Base-by-base conservation (phyloP, 2,888 invertebrate species). In the Gymnosoma rotundatum region DNA sequence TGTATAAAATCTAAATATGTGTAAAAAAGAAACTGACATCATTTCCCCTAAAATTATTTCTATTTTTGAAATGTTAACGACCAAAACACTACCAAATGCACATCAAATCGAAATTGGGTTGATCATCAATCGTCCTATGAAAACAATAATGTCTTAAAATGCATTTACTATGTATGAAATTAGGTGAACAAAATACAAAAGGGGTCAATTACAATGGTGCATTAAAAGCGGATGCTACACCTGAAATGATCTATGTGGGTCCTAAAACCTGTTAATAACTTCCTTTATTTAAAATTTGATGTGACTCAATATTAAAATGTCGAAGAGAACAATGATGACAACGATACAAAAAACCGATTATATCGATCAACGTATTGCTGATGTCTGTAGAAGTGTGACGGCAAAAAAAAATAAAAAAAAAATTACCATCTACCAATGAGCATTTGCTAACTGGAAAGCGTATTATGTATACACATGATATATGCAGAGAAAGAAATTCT, bases 41-140 rank as follows among this genome's bases (percentile, higher is more conserved):
- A 80, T 84, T 84, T 84, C 60, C 84, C 78, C 81, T 82, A 64
- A 78, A 84, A 84, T 84, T 84, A 61, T 84, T 78, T 84, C 84
- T 81, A 84, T 84, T 84, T 81, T 74, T 84, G 64, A 81, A 84
- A 74, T 81, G 73, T 81, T 74, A 81, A 78, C 84, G 84, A 81
- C 81, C 84, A 78, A 84, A 80, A 74, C 36, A 75, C 50, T 80
- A 78, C 75, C 79, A 64, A 83, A 78, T 78, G 84, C 84, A 74
- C 73, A 73, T 78, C 78, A 78, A 81, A 80, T 79, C 60, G 48
- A 76, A 78, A 60, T 50, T 81, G 84, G 84, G 64, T 81, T 74
- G 78, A 81, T 81, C 84, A 81, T 70, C 81, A 64, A 81, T 54
- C 63, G 54, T 61, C 58, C 42, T 50, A 42, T 66, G 56, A 66